These are phyloP conservation scores for Phaedon cochleariae DNA, from an alignment of 2,888 invertebrate genomes.

Conservation along the genomic window DNA sequence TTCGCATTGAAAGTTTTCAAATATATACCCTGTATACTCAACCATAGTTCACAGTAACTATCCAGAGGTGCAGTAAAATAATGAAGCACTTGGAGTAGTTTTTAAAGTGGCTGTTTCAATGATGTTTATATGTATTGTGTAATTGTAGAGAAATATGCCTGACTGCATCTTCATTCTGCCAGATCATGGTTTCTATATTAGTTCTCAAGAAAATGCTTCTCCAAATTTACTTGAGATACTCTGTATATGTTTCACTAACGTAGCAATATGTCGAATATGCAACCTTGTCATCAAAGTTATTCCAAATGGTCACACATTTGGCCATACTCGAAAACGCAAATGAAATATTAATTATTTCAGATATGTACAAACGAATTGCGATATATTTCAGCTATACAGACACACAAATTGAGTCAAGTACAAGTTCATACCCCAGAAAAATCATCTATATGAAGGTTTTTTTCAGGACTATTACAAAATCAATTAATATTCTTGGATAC, in stretches of 20 bases:
- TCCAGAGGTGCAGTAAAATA: too few relatives aligned
- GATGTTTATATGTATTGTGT: too few relatives aligned
- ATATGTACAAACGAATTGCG: not conserved
- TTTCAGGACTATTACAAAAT: conserved; percentile 20
- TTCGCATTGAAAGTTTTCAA: too few relatives aligned
- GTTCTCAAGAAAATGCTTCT: too few relatives aligned
- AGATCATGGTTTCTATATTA: too few relatives aligned
- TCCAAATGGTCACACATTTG: not conserved
- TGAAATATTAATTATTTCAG: not conserved
- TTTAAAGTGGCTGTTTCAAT: too few relatives aligned
- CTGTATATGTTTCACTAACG: not conserved
- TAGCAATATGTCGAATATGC: not conserved
- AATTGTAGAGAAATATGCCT: too few relatives aligned
- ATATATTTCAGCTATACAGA: conserved; percentile 16
- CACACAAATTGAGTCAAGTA: conserved; percentile 31
- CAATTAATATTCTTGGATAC: conserved; percentile 14
- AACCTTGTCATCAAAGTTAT: not conserved
- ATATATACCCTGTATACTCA: too few relatives aligned
- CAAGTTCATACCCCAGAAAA: conserved; percentile 32
- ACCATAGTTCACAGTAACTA: too few relatives aligned
- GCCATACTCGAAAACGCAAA: not conserved
- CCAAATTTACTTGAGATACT: too few relatives aligned
- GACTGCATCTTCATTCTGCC: too few relatives aligned
- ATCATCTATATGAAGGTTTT: conserved; percentile 27
- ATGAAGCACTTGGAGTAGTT: too few relatives aligned